A percentile compares a stretch with the other conserved stretches of the same genome.
Evolutionary conservation across 2,888 invertebrate genomes (phyloP).

Genomic region (Monochamus alternatus): DNA sequence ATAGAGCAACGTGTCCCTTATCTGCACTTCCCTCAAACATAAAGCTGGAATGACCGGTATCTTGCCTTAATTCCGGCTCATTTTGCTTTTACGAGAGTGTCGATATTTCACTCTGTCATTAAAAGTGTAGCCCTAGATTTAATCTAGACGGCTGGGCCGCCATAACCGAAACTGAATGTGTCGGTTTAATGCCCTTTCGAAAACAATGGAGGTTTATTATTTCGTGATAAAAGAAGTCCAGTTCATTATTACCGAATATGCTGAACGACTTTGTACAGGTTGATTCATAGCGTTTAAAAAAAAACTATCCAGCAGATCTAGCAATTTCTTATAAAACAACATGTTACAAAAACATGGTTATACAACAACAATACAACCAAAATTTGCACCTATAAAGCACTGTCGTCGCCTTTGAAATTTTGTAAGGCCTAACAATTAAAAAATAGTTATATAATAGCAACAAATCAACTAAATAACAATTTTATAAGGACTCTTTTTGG

Average conservation of each 20-base stretch:
- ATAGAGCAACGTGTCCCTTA: constrained; percentile 31
- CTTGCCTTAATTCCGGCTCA: constrained; percentile 45
- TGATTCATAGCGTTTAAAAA: no score
- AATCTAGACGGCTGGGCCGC: background rate
- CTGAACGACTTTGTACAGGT: background rate
- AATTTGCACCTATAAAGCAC: no score
- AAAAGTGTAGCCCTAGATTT: constrained; percentile 28
- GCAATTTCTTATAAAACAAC: no score
- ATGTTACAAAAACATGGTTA: no score
- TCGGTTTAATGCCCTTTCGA: background rate
- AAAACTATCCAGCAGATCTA: no score
- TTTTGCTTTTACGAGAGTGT: constrained; percentile 46
- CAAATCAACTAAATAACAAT: no score
- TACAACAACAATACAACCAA: no score
- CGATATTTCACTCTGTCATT: constrained; percentile 43
- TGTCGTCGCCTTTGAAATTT: no score
- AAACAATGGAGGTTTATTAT: constrained; percentile 8
- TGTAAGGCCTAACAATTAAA: no score
- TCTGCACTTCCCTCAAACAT: constrained; percentile 39
- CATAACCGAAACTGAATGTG: background rate
- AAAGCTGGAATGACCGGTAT: constrained; percentile 44
- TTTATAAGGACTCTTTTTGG: no score
- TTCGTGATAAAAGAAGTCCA: background rate
- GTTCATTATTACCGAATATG: background rate
- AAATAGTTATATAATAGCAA: no score